phyloP scores from a whole-genome alignment of 2,113 vertebrate genomes.

The Dipodomys ordii region DNA sequence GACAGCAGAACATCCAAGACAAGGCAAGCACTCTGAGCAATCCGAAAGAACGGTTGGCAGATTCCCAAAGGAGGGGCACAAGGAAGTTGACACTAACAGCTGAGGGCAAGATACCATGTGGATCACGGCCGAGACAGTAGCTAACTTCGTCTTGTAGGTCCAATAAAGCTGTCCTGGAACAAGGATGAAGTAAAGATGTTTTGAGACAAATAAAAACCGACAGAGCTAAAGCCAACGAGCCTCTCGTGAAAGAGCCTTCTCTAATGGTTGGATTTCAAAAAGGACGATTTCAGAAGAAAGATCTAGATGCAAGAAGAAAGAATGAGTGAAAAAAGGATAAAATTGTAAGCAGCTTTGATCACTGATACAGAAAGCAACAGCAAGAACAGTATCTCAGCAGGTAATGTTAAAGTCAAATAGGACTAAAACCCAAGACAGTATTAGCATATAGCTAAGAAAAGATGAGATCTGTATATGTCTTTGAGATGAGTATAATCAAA shows the following conservation, averaged over 20 bases:
- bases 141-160: no score
- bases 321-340: neutral
- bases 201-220: neutral
- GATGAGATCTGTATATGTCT: neutral
- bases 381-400: neutral
- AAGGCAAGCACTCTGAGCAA: neutral
- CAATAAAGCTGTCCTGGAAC: neutral
- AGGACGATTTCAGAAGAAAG: neutral
- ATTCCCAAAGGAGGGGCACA: no score
- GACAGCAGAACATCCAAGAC: neutral
- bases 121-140: neutral
- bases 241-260: neutral
- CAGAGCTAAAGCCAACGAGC: no score
- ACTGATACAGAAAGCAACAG: neutral
- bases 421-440: neutral
- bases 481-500: neutral
- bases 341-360: neutral
- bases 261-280: neutral
- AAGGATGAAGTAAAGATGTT: neutral
- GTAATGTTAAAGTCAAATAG: neutral
- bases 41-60: neutral
- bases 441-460: neutral
- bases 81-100: no score
- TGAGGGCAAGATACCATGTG: accelerated
- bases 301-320: neutral